Evolutionary conservation across 1,140 invertebrate species (phyloP).

Genomic region (Drosophila kepulauana): DNA sequence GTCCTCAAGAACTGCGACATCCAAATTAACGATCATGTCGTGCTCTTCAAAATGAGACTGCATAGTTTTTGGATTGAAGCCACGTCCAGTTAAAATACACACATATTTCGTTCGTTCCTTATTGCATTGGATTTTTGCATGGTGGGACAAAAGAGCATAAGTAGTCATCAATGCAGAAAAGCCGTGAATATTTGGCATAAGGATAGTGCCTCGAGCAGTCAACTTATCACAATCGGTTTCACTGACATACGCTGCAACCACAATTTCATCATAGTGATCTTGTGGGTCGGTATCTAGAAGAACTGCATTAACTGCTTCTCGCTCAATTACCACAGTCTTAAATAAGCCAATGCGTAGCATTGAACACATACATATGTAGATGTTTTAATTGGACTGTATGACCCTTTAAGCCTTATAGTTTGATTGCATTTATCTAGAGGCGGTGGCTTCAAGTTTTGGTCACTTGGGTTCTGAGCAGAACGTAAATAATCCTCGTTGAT

Average conservation of each 20-base stretch:
- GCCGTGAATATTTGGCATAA: no score
- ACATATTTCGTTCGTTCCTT: constrained; percentile 87
- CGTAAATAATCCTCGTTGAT: no score
- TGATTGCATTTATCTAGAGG: constrained; percentile 58
- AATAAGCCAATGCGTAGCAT: constrained; percentile 87
- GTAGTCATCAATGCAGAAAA: constrained; percentile 89
- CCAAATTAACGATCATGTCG: no score
- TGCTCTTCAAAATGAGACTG: no score
- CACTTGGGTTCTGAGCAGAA: constrained; percentile 50
- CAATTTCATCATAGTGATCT: no score
- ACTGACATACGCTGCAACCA: constrained; percentile 87
- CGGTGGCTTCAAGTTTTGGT: constrained; percentile 80
- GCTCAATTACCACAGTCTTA: constrained; percentile 88
- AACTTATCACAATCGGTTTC: constrained; percentile 86
- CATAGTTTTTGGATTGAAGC: no score
- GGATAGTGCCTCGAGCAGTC: no score
- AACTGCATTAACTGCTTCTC: constrained; percentile 90
- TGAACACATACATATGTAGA: constrained; percentile 87
- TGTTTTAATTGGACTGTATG: constrained; percentile 91
- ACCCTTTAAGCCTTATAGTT: constrained; percentile 81
- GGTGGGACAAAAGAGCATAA: constrained; percentile 93
- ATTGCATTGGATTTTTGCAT: constrained; percentile 90
- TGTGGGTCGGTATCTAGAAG: constrained; percentile 90
- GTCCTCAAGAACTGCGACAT: constrained; percentile 48
- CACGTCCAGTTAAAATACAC: constrained; percentile 92